Evolutionary conservation across 2,113 vertebrate genomes (phyloP), one percentile per base, ranked within the genome.

Genomic region (Bungarus multicinctus): DNA sequence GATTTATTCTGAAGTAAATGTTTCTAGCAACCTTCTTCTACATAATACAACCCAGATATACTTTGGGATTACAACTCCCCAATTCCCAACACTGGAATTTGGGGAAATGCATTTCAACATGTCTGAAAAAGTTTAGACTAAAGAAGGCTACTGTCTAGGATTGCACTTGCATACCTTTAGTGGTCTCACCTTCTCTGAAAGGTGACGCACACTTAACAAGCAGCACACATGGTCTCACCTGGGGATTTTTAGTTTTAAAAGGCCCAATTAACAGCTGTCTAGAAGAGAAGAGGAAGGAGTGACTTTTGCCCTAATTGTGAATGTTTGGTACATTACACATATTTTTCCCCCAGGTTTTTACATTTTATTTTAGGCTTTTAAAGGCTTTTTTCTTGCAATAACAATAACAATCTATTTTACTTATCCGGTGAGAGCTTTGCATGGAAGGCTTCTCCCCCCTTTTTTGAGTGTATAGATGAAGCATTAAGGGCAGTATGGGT

Each of bases 321-420:
- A 69, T n/a, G 10, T 89, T 92, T 34, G 10, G 25, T 89, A 64
- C 85, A 4, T 47, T 47, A 34, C 43, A 53, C 52, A 53, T n/a
- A 47, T 86, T 55, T 47, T 57, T 5, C 93, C 89, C 89, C 91
- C 88, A 94, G 94, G 58, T 93, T 92, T 94, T 88, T 43, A 50
- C 25, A 9, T 94, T 85, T 94, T 95, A 89, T 93, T 92, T 92
- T 94, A 87, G 90, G 27, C 92, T 95, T 97, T 97, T 95, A 94
- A 95, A 92, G 93, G 94, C 88, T 95, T 87, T 97, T 95, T 97
- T 95, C 91, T 94, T 94, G 92, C 96, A 97, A 97, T 95, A 92
- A 95, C 96, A 96, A 95, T 96, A 96, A 96, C 94, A 95, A 97
- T 95, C 94, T 93, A 93, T 96, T 97, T 96, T 95, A 96, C 94